Evolutionary conservation across 2,797 vertebrate species (phyloP).

Genomic region (Champsocephalus gunnari): DNA sequence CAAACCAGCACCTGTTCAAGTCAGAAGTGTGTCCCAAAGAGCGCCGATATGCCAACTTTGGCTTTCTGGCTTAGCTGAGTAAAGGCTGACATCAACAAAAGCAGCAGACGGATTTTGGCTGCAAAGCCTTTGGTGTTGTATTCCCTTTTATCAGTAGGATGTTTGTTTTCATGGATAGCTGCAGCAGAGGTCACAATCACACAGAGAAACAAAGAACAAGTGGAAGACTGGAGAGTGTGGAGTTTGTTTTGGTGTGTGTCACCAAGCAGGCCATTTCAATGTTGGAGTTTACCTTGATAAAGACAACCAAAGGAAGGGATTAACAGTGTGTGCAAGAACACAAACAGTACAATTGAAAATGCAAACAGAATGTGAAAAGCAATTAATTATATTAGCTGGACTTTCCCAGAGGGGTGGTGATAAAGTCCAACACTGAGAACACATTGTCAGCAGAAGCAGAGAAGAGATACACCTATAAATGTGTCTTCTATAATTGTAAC

Average conservation of each 20-base stretch:
- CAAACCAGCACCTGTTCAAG: slow-evolving; percentile 45
- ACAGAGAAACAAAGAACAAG: slow-evolving; percentile 49
- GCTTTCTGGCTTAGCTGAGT: slow-evolving; percentile 25
- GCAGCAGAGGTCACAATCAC: slow-evolving; percentile 58
- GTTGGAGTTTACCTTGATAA: slow-evolving; percentile 64
- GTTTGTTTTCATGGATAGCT: slow-evolving; percentile 54
- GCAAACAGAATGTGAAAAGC: slow-evolving; percentile 68
- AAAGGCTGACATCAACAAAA: slow-evolving; percentile 41
- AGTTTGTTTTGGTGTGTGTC: slow-evolving; percentile 31
- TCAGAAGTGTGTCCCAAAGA: slow-evolving; percentile 40
- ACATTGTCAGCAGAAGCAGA: slow-evolving; percentile 60
- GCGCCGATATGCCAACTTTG: slow-evolving; percentile 30
- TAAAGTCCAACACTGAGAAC: slow-evolving; percentile 65
- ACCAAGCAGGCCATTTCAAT: slow-evolving; percentile 48
- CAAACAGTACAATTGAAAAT: slow-evolving; percentile 62
- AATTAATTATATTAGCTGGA: slow-evolving; percentile 77
- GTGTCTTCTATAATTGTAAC: slow-evolving; percentile 23
- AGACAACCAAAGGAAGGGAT: slow-evolving; percentile 53
- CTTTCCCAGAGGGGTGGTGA: slow-evolving; percentile 66
- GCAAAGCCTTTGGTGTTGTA: slow-evolving; percentile 46
- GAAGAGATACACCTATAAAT: slow-evolving; percentile 39
- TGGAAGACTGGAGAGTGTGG: slow-evolving; percentile 27
- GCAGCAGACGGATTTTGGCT: slow-evolving; percentile 37
- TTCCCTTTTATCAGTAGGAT: slow-evolving; percentile 55
- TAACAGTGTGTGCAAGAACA: slow-evolving; percentile 51